These are phyloP conservation scores for Andrena flavipes DNA, from an alignment of 2,888 invertebrate genomes.

Conservation along the genomic window DNA sequence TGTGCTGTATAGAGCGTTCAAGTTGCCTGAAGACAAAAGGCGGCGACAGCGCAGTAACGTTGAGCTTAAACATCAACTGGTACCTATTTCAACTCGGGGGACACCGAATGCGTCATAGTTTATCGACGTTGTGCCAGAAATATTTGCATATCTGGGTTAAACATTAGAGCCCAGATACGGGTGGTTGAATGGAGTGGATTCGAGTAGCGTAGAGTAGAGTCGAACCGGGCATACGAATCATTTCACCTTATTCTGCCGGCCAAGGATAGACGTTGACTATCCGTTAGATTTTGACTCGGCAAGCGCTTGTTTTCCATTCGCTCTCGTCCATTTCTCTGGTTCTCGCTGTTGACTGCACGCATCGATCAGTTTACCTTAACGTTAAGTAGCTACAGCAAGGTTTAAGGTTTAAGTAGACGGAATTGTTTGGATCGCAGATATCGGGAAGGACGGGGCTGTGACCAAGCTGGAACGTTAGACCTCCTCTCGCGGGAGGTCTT, in stretches of 20 bases:
- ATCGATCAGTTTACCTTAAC: too few species aligned
- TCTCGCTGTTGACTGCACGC: too few species aligned
- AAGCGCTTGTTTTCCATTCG: too few species aligned
- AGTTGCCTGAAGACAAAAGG: neutral
- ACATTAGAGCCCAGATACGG: conserved; percentile 60
- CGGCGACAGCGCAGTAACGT: neutral
- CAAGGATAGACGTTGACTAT: too few species aligned
- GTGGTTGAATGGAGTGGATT: conserved; percentile 12
- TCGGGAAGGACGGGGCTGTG: conserved; percentile 58
- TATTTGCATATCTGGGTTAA: conserved; percentile 77
- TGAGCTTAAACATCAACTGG: neutral
- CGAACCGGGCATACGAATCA: neutral
- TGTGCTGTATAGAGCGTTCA: neutral
- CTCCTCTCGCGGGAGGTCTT: conserved; percentile 57
- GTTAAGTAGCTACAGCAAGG: too few species aligned
- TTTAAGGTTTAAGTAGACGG: neutral
- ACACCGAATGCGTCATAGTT: neutral
- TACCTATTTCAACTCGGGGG: neutral
- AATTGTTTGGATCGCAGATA: conserved; percentile 2
- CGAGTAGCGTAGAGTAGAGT: neutral
- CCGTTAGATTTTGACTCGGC: too few species aligned
- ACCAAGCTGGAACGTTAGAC: conserved; percentile 61
- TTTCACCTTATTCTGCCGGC: neutral
- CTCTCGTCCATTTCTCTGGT: too few species aligned
- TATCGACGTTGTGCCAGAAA: conserved; percentile 49